Evolutionary conservation across 2,797 vertebrate species (phyloP).

Genomic region (Fistularia tabacaria): DNA sequence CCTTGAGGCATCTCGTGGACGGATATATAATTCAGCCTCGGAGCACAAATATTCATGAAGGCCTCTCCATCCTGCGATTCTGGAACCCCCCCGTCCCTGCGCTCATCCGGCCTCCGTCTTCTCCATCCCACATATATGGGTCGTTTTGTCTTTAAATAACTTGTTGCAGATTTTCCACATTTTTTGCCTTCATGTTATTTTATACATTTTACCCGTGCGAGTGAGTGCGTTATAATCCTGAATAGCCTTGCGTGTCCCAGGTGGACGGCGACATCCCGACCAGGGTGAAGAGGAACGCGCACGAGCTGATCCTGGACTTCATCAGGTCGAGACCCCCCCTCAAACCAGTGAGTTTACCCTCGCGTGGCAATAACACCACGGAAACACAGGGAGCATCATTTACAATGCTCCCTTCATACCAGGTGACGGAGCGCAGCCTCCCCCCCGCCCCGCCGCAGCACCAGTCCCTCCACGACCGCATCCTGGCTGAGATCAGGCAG

Average conservation of each 20-base stretch:
- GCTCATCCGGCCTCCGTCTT: too few relatives aligned
- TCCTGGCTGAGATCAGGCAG: constrained; percentile 90
- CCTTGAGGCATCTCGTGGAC: constrained; percentile 16
- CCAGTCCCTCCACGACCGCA: constrained; percentile 84
- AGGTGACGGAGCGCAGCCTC: constrained; percentile 87
- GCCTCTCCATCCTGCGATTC: constrained; percentile 28
- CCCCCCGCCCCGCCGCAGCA: constrained; percentile 82
- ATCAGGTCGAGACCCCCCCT: constrained; percentile 93
- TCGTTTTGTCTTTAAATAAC: too few relatives aligned
- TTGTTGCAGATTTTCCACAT: too few relatives aligned
- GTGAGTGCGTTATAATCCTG: too few relatives aligned
- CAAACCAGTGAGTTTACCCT: constrained; percentile 80
- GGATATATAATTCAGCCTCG: constrained; percentile 39
- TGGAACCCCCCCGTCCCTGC: neutral
- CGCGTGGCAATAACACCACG: neutral
- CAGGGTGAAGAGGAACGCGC: constrained; percentile 87
- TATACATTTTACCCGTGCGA: too few relatives aligned
- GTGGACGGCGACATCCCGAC: constrained; percentile 88
- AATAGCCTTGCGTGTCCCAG: constrained; percentile 57
- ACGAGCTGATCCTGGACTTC: constrained; percentile 92
- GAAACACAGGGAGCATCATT: neutral
- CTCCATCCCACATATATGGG: too few relatives aligned
- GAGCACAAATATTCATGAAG: constrained; percentile 36
- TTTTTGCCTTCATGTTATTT: too few relatives aligned
- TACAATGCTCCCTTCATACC: neutral